A percentile compares a stretch with the other conserved stretches of the same genome.
phyloP scores from a whole-genome alignment of 2,797 vertebrate species.

The Lerista edwardsae region DNA sequence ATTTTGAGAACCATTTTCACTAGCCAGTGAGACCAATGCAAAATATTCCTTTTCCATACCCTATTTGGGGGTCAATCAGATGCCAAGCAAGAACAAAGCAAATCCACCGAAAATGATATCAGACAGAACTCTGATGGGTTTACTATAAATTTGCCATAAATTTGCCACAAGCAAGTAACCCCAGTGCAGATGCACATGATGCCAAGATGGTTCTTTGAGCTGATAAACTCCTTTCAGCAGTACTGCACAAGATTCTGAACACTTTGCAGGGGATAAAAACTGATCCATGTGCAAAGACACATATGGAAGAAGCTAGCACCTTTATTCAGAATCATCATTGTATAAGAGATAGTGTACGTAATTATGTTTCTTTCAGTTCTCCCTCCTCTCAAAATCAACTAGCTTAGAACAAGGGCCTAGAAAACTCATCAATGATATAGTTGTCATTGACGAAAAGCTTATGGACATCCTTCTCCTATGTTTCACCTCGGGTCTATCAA shows the following conservation, averaged over 20 bases:
- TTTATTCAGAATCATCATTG: background rate
- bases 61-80: too few species aligned
- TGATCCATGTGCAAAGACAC: background rate
- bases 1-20: too few species aligned
- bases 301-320: too few species aligned
- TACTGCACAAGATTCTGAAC: background rate
- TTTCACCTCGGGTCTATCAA: conserved; percentile 5
- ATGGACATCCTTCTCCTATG: conserved; percentile 5
- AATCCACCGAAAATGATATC: too few species aligned
- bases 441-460: conserved; percentile 11
- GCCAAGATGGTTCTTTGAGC: background rate
- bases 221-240: background rate
- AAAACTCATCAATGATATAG: background rate
- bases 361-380: background rate
- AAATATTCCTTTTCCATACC: background rate
- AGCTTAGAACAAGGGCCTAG: background rate
- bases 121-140: background rate
- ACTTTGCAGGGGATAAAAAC: background rate
- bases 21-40: background rate
- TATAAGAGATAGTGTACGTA: background rate
- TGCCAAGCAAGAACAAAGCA: too few species aligned
- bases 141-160: background rate
- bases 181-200: background rate
- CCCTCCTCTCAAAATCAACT: background rate
- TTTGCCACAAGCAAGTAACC: background rate